These are phyloP conservation scores for Crossaster papposus DNA, from an alignment of 53 echinoderm and acorn worm genomes.

Conservation along the genomic window DNA sequence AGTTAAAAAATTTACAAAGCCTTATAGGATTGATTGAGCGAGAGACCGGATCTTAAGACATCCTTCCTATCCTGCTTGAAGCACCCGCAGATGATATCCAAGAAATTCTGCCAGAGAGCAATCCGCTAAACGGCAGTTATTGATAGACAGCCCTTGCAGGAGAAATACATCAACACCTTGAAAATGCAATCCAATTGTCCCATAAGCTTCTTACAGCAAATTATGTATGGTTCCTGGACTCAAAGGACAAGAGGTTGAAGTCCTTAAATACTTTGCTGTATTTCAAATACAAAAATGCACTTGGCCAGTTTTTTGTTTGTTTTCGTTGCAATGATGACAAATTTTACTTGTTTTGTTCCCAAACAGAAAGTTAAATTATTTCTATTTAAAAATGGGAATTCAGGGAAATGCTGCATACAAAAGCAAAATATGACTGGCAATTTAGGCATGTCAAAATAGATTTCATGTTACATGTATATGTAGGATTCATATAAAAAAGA, in stretches of 20 bases:
- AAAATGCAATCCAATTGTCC: conserved; percentile 1
- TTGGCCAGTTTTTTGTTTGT: background rate
- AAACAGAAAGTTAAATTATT: too few relatives aligned
- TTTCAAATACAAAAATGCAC: background rate
- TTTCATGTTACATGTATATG: too few relatives aligned
- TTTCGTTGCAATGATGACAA: too few relatives aligned
- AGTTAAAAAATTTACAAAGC: too few relatives aligned
- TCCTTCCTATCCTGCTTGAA: background rate
- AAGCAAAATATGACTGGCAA: too few relatives aligned
- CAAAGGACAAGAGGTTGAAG: background rate
- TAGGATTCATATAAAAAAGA: too few relatives aligned
- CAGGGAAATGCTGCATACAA: too few relatives aligned
- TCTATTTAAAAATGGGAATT: too few relatives aligned
- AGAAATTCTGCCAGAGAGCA: background rate
- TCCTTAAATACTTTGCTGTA: background rate
- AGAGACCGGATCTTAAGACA: background rate
- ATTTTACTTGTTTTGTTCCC: too few relatives aligned
- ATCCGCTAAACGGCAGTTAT: background rate
- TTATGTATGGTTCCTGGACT: conserved; percentile 6
- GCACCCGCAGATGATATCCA: background rate
- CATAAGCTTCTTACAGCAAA: conserved; percentile 22
- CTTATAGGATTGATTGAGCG: background rate
- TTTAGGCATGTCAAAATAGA: too few relatives aligned
- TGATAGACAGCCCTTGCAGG: background rate
- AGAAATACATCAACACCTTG: conserved; percentile 3